Evolutionary conservation across 92 coral and sea anemone genomes (phyloP).

Genomic region (Epizoanthus illoricatus): DNA sequence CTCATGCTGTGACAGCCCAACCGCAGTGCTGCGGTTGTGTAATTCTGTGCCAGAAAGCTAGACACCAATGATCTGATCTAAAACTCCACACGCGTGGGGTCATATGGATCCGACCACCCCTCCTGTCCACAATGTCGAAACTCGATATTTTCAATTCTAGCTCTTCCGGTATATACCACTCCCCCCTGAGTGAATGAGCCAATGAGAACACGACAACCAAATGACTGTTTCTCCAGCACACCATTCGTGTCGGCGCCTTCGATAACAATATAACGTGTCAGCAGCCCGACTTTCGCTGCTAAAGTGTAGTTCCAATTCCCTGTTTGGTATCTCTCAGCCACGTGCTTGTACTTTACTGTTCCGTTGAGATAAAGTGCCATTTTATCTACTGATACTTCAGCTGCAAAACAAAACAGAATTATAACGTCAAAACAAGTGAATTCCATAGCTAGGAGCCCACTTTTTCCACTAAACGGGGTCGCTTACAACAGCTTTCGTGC

Average conservation of each 20-base stretch:
- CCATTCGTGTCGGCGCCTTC: constrained; percentile 85
- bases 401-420: constrained; percentile 21
- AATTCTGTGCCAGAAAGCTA: too few relatives aligned
- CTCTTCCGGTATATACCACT: constrained; percentile 43
- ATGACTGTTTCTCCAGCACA: constrained; percentile 68
- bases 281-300: constrained; percentile 91
- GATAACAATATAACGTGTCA: constrained; percentile 83
- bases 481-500: too few relatives aligned
- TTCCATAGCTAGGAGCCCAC: too few relatives aligned
- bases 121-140: constrained; percentile 88
- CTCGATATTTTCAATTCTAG: constrained; percentile 86
- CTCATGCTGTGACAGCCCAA: too few relatives aligned
- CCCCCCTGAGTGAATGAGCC: constrained; percentile 56
- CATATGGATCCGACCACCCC: constrained; percentile 78
- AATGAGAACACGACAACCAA: constrained; percentile 83
- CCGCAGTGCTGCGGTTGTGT: too few relatives aligned
- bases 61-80: too few relatives aligned
- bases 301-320: constrained; percentile 63
- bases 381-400: constrained; percentile 40
- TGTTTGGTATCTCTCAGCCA: constrained; percentile 46
- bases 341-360: constrained; percentile 68
- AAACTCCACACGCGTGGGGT: constrained; percentile 68
- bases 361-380: constrained; percentile 59
- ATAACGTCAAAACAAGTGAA: too few relatives aligned
- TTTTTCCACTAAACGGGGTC: too few relatives aligned